Percentiles rank a stretch among this genome's conserved stretches.
Conservation (phyloP, 2,888 invertebrate genomes). For the Acheta domesticus region DNA sequence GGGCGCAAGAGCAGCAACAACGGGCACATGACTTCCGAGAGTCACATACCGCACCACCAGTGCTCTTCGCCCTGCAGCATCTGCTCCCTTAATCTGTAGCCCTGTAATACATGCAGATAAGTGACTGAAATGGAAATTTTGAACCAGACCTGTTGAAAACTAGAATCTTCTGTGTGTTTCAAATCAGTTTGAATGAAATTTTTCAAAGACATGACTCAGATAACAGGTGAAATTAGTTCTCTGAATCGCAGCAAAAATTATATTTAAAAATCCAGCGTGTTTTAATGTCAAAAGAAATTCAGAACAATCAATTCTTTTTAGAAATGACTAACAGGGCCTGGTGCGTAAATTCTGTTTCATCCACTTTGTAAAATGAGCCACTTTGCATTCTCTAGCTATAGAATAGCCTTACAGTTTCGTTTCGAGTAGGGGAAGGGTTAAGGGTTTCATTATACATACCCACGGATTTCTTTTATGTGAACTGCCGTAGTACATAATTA, state of each 20-base stretch:
- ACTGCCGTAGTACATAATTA: not conserved
- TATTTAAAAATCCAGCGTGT: too few species aligned
- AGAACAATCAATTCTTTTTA: too few species aligned
- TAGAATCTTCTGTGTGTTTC: too few species aligned
- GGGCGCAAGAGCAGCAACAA: not conserved
- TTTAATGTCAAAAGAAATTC: too few species aligned
- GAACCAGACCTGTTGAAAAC: too few species aligned
- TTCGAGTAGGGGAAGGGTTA: not conserved
- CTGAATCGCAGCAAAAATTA: too few species aligned
- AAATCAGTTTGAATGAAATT: too few species aligned
- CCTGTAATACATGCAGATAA: not conserved
- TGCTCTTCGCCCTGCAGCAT: conserved; percentile 42
- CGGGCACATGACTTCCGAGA: conserved; percentile 2
- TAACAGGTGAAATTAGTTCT: too few species aligned
- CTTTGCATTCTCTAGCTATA: not conserved
- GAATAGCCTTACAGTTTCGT: not conserved
- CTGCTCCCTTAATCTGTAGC: conserved; percentile 42
- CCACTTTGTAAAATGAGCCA: not conserved
- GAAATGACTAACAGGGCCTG: too few species aligned
- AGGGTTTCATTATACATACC: not conserved
- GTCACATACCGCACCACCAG: conserved; percentile 34
- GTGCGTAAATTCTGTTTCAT: not conserved
- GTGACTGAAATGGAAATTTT: too few species aligned
- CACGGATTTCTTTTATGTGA: not conserved
- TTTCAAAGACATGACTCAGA: too few species aligned